Evolutionary conservation across 2,888 invertebrate species (phyloP), one percentile per base, ranked within the genome.

Genomic region (Chloroclystis v-ata): DNA sequence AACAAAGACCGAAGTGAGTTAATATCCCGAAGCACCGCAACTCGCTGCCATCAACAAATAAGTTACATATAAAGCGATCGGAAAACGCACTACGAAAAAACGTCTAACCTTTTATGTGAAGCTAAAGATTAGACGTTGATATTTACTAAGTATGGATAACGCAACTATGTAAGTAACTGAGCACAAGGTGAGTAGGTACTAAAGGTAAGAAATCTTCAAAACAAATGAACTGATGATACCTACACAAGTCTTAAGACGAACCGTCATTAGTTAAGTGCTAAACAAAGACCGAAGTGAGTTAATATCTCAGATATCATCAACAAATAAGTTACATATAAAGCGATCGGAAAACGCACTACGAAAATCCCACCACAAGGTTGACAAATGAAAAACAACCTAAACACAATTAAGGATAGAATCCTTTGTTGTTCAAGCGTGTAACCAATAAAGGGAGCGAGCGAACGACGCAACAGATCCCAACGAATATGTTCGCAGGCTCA

Each of bases 401-500:
- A 75, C 59, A 58, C 67, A 68, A 75, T 74, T 71, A 68, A 44
- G 54, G 59, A 72, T 78, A 84, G 71, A 72, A 76, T 74, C 66
- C 69, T 64, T 67, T 74, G 62, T 81, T 66, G 75, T 56, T 60
- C 67, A 70, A 69, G 56, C 74, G 61, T 69, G 63, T 70, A 73
- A 76, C 81, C 79, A 81, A 82, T 82, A 82, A 81, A 74, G 69
- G 75, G 72, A 72, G 69, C 67, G 72, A 72, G 69, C 67, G 77
- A 76, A 78, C 74, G 75, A 75, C 78, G 82, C 83, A 83, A 85
- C 84, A 86, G 85, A 86, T 86, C 82, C 79, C 77, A 61, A 71
- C 78, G 84, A 87, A 87, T 86, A 85, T 86, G 86, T 86, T 87
- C 83, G 75, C 82, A 78, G 81, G 78, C 84, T 85, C 87, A 82